A percentile compares a stretch with the other conserved stretches of the same genome.
Conservation (phyloP, 2,113 vertebrate genomes). For the Zonotrichia leucophrys region DNA sequence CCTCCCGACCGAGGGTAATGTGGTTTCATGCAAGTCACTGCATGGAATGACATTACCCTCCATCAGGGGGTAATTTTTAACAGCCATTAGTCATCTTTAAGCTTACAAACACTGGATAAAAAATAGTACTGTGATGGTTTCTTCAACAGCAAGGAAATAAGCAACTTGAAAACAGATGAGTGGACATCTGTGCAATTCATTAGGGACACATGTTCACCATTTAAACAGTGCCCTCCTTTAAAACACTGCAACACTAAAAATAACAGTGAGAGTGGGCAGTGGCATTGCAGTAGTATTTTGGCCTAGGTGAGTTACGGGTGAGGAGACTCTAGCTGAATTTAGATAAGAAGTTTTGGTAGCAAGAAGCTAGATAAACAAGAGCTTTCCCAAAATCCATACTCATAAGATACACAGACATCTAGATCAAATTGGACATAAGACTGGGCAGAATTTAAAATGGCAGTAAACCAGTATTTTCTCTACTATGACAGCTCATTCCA, state of each 20-base stretch:
- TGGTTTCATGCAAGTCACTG: neutral
- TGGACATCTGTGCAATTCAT: neutral
- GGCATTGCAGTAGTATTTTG: neutral
- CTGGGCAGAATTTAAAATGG: neutral
- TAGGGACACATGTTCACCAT: neutral
- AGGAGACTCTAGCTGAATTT: neutral
- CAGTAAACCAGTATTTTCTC: neutral
- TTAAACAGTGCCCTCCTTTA: neutral
- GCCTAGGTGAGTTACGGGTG: neutral
- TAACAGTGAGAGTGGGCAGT: neutral
- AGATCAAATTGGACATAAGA: fast-evolving
- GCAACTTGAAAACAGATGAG: neutral
- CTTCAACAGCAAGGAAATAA: neutral
- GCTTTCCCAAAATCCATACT: neutral
- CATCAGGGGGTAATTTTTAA: neutral
- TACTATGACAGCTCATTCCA: neutral
- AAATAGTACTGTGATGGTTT: neutral
- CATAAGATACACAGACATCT: neutral
- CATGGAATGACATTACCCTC: neutral
- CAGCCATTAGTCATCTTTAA: neutral
- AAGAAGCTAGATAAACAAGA: neutral
- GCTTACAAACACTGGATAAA: neutral
- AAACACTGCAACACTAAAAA: neutral
- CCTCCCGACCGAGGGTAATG: neutral
- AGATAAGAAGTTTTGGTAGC: neutral